Base-by-base conservation (phyloP, 2,888 invertebrate genomes). In the Drosophila paramelanica region DNA sequence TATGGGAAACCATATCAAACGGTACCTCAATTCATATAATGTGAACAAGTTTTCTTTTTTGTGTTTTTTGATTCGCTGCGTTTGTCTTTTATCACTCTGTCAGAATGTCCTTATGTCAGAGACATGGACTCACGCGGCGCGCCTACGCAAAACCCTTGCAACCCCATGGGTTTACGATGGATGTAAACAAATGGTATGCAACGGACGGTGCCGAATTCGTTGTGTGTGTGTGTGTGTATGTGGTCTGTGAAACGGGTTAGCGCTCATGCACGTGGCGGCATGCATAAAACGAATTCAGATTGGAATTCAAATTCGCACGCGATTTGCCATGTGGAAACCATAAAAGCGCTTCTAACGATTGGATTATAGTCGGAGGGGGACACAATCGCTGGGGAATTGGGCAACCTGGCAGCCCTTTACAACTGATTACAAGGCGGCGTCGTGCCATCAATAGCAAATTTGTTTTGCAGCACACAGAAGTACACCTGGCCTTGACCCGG, bases 251-350 rank as follows among this genome's bases (percentile, higher is more conserved):
- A 57, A 41, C 51, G 39, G 25, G 11, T 45, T 46, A 42, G 23
- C 42, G 39, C 53, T 60, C 60, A 68, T 33, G 60, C 57, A 52
- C 59, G 52, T 57, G 73, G 53, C 58, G 53, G 45, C 55, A 49
- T 43, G 46, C 31, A 47, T 36, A 57, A 65, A 77, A 61, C 69
- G 58, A 77, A 81, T 70, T 73, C 64, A 68, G 55, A 64, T 62
- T 62, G 71, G 76, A 88, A 88, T 79, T 85, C 79, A 79, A 88
- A 89, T 88, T 83, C 67, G 71, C 88, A 87, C 85, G 83, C 87
- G 80, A 83, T 83, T 83, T 80, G 73, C 79, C 70, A 79, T 67
- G 64, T 77, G 58, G 87, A 77, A 77, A 60, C 83, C 88, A 85
- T 83, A 88, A 83, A 83, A 83, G 67, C 55, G 82, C 69, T 79